phyloP scores from a whole-genome alignment of 2,888 invertebrate species.

The Drosophila limbata region DNA sequence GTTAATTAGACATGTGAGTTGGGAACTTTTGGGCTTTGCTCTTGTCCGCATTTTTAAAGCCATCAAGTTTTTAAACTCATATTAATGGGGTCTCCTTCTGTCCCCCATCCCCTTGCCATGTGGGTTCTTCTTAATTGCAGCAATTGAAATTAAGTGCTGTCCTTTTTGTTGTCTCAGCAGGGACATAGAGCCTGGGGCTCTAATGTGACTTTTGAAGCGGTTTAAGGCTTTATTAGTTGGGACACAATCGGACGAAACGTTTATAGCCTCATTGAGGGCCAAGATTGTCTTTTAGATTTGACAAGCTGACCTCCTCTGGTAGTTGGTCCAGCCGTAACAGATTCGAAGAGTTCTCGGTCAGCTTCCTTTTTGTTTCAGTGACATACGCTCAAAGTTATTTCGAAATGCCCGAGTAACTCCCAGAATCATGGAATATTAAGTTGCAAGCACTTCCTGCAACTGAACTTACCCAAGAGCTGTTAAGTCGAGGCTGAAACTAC shows the following conservation, averaged over 20 bases:
- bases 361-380: too few species aligned
- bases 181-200: conserved; percentile 1
- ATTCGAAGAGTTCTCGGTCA: conserved; percentile 48
- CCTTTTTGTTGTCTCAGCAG: conserved; percentile 51
- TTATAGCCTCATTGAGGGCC: conserved; percentile 57
- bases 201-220: conserved; percentile 34
- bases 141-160: conserved; percentile 79
- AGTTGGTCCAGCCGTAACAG: conserved; percentile 36
- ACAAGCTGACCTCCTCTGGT: conserved; percentile 27
- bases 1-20: conserved; percentile 80
- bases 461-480: conserved; percentile 13
- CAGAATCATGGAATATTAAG: conserved; percentile 18
- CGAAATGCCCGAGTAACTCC: neutral
- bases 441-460: conserved; percentile 37
- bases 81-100: conserved; percentile 50
- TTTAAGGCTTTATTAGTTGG: conserved; percentile 63
- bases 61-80: conserved; percentile 75
- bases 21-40: conserved; percentile 45
- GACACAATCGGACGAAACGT: conserved; percentile 50
- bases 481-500: conserved; percentile 16
- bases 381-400: neutral
- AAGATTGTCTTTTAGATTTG: conserved; percentile 23
- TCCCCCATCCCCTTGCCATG: conserved; percentile 17
- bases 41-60: conserved; percentile 44
- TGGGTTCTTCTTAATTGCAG: conserved; percentile 74